Conservation (phyloP, 2,888 invertebrate genomes). For the Laothoe populi region DNA sequence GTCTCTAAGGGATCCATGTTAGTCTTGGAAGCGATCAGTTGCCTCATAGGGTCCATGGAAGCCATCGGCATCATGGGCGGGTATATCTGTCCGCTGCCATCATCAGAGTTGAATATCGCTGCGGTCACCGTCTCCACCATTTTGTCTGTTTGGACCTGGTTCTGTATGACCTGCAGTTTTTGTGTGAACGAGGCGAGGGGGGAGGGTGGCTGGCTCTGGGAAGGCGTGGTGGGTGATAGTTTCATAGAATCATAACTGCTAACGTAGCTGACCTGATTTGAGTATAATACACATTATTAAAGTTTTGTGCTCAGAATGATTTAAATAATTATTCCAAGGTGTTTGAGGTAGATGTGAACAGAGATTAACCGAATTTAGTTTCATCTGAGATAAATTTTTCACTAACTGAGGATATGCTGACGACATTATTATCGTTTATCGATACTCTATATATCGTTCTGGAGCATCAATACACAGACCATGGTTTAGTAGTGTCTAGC, state of each 20-base stretch:
- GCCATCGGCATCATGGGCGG: conserved; percentile 58
- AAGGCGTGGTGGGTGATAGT: conserved; percentile 79
- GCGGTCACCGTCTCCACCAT: conserved; percentile 82
- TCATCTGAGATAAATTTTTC: no score
- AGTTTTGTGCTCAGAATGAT: neutral
- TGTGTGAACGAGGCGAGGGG: conserved; percentile 73
- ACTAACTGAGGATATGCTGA: no score
- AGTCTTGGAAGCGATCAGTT: conserved; percentile 61
- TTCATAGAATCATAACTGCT: conserved; percentile 79
- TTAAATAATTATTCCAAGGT: no score
- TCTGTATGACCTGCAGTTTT: conserved; percentile 77
- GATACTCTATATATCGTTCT: no score
- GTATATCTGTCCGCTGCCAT: conserved; percentile 66
- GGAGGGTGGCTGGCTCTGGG: conserved; percentile 66
- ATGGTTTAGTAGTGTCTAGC: no score
- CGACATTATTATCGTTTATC: no score
- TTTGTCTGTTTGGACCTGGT: conserved; percentile 80
- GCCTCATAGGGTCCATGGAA: conserved; percentile 61
- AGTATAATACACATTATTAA: neutral
- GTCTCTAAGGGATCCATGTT: conserved; percentile 53
- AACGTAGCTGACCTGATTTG: conserved; percentile 61
- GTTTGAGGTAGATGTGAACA: no score
- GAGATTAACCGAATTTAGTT: no score
- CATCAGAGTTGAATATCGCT: conserved; percentile 77
- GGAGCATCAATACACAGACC: no score